phyloP scores from a whole-genome alignment of 2,888 invertebrate genomes.

The Xestia rhomboidea region DNA sequence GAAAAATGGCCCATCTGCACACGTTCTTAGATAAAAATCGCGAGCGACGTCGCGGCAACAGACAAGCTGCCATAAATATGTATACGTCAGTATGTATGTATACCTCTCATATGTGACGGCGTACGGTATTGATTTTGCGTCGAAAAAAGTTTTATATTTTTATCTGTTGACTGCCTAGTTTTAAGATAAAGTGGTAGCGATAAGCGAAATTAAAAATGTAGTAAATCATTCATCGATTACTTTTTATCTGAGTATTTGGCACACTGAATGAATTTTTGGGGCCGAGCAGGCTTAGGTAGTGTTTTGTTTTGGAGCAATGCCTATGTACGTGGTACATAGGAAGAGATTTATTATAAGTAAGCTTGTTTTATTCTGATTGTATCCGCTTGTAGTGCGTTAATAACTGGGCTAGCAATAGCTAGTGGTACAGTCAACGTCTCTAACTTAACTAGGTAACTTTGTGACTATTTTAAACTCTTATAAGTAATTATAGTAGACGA shows the following conservation, averaged over 20 bases:
- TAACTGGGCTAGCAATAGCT: not conserved
- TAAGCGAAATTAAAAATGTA: slow-evolving; percentile 86
- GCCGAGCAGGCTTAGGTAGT: not conserved
- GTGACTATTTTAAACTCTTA: not conserved
- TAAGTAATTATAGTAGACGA: not conserved
- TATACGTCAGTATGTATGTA: slow-evolving; percentile 36
- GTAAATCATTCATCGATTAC: slow-evolving; percentile 78
- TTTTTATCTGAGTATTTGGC: slow-evolving; percentile 68
- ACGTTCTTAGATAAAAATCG: slow-evolving; percentile 63
- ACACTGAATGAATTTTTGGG: slow-evolving; percentile 22
- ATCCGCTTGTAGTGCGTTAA: not conserved
- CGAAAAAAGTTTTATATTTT: slow-evolving; percentile 80
- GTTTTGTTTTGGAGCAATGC: not conserved
- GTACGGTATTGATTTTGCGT: slow-evolving; percentile 82
- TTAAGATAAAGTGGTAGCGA: slow-evolving; percentile 82
- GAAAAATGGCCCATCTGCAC: slow-evolving; percentile 36
- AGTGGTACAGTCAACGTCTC: not conserved
- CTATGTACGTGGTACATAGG: too few species aligned
- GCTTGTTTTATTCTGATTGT: not conserved
- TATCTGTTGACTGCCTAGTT: slow-evolving; percentile 78
- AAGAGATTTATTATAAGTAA: not conserved
- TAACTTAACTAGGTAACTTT: not conserved
- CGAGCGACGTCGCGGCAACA: slow-evolving; percentile 54
- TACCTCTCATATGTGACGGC: slow-evolving; percentile 55
- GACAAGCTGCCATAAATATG: slow-evolving; percentile 60